A percentile compares a stretch with the other conserved stretches of the same genome.
Evolutionary conservation across 2,888 invertebrate genomes (phyloP).

Genomic region (Amphipyra berbera): DNA sequence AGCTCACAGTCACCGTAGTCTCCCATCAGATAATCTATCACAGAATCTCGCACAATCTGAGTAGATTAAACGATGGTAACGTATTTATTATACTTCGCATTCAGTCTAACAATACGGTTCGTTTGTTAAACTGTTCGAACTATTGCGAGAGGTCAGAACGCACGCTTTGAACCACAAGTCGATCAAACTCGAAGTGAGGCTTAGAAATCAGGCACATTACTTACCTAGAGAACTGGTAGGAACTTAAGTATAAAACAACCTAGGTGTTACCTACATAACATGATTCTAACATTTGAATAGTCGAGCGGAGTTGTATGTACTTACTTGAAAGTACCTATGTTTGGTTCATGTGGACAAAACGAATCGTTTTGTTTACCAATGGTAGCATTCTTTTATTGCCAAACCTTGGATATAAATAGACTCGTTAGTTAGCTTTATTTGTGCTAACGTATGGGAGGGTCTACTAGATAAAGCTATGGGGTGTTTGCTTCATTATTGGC

Average conservation of each 20-base stretch:
- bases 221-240: background rate
- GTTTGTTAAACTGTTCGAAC: conserved; percentile 44
- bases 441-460: too few species aligned
- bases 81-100: conserved; percentile 61
- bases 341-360: too few species aligned
- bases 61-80: conserved; percentile 68
- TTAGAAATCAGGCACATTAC: conserved; percentile 26
- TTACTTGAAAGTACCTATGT: too few species aligned
- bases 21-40: conserved; percentile 61
- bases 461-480: too few species aligned
- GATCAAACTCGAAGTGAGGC: conserved; percentile 34
- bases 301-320: too few species aligned
- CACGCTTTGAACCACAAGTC: conserved; percentile 31
- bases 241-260: background rate
- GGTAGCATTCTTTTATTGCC: too few species aligned
- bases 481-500: too few species aligned
- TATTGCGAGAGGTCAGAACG: conserved; percentile 51
- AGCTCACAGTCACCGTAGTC: conserved; percentile 27
- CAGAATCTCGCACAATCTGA: conserved; percentile 72
- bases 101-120: conserved; percentile 57
- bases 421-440: too few species aligned
- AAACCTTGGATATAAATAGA: too few species aligned
- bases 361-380: too few species aligned
- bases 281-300: too few species aligned
- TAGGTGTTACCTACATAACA: too few species aligned